Evolutionary conservation across 2,797 vertebrate species (phyloP).

Genomic region (Gadopsis marmoratus): DNA sequence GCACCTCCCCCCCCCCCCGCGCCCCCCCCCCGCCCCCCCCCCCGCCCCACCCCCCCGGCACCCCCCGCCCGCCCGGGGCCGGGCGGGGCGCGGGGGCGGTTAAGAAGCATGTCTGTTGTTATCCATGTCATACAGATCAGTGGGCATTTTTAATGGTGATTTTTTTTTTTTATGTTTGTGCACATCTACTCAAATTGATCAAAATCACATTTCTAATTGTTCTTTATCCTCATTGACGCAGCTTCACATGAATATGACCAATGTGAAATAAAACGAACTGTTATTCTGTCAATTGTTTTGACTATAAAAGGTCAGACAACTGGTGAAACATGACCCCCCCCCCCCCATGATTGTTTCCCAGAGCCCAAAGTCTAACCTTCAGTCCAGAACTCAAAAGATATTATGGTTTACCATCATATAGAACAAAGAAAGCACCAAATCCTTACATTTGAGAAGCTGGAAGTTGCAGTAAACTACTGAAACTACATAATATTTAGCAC

Average conservation of each 20-base stretch:
- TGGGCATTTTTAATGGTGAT: not conserved
- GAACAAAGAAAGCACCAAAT: not conserved
- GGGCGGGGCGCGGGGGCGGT: too few relatives aligned
- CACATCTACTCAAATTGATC: constrained; percentile 2
- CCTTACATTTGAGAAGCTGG: not conserved
- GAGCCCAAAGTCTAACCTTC: not conserved
- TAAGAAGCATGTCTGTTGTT: not conserved
- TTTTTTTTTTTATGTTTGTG: not conserved
- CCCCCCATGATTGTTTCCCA: not conserved
- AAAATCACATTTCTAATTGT: not conserved
- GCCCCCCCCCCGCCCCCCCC: too few relatives aligned
- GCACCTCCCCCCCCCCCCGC: too few relatives aligned
- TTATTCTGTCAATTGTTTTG: not conserved
- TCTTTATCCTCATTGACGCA: not conserved
- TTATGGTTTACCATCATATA: not conserved
- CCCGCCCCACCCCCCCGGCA: too few relatives aligned
- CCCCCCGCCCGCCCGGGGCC: too few relatives aligned
- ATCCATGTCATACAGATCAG: not conserved
- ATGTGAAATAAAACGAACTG: not conserved
- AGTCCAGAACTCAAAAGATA: not conserved
- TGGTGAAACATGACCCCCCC: not conserved
- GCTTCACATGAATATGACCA: not conserved
- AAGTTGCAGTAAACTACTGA: not conserved
- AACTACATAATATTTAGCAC: not conserved
- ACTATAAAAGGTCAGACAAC: not conserved